Percentiles rank a stretch among this genome's conserved stretches.
phyloP scores from a whole-genome alignment of 2,888 invertebrate species.

The Cremastinae sp. region DNA sequence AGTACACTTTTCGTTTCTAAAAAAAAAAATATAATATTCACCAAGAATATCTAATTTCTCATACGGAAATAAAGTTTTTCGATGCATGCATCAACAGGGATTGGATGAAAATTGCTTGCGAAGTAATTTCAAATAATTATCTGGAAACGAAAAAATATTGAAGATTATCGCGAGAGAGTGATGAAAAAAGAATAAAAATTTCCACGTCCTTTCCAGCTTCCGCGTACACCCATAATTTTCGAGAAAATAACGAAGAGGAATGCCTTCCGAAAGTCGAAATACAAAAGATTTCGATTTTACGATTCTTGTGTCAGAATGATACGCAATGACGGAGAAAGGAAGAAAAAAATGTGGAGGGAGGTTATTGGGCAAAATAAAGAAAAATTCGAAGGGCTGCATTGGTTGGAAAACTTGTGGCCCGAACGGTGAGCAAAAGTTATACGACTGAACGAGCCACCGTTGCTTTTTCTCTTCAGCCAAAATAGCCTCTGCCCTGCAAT shows the following conservation, averaged over 20 bases:
- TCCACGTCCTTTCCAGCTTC: background rate
- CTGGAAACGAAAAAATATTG: background rate
- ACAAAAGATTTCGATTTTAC: constrained; percentile 19
- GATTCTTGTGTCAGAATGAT: constrained; percentile 11
- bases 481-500: constrained; percentile 11
- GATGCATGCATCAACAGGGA: too few species aligned
- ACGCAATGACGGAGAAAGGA: constrained; percentile 19
- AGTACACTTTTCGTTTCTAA: too few species aligned
- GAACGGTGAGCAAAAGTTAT: constrained; percentile 65
- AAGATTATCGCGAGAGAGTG: too few species aligned
- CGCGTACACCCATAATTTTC: background rate
- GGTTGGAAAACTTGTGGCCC: constrained; percentile 59
- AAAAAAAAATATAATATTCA: too few species aligned
- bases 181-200: too few species aligned
- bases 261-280: constrained; percentile 9
- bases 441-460: constrained; percentile 57
- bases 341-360: constrained; percentile 14
- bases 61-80: too few species aligned
- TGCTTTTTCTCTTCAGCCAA: constrained; percentile 19
- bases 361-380: constrained; percentile 36
- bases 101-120: too few species aligned
- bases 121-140: too few species aligned
- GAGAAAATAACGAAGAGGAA: constrained; percentile 9
- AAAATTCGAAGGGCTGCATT: constrained; percentile 44
- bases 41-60: too few species aligned